A percentile compares a stretch with the other conserved stretches of the same genome.
Evolutionary conservation across 2,888 invertebrate species (phyloP).

Genomic region (Muscina levida): DNA sequence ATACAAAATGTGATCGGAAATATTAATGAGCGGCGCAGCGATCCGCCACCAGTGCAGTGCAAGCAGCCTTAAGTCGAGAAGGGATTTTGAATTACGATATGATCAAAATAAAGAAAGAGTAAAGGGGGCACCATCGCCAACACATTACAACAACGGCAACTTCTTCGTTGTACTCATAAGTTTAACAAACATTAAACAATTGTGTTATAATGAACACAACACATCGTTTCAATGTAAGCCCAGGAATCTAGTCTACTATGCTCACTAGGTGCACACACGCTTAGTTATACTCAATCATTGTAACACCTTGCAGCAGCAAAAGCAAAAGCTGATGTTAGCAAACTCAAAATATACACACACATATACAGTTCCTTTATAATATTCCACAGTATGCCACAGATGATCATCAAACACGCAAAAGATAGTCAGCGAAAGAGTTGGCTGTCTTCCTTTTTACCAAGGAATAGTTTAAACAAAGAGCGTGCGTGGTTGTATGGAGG

Average conservation of each 20-base stretch:
- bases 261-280: not conserved
- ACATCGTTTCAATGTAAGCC: not conserved
- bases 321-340: slow-evolving; percentile 8
- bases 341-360: too few relatives aligned
- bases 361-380: too few relatives aligned
- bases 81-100: slow-evolving; percentile 33
- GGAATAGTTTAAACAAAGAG: not conserved
- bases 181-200: slow-evolving; percentile 27
- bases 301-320: slow-evolving; percentile 20
- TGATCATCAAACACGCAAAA: slow-evolving; percentile 13
- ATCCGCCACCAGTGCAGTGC: not conserved
- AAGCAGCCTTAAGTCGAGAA: not conserved
- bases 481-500: too few relatives aligned
- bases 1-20: slow-evolving; percentile 61
- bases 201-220: slow-evolving; percentile 26
- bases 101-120: not conserved
- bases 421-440: not conserved
- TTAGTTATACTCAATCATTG: slow-evolving; percentile 18
- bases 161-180: slow-evolving; percentile 6
- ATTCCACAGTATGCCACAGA: not conserved
- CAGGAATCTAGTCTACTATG: not conserved
- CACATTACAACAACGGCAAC: too few relatives aligned
- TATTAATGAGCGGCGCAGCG: slow-evolving; percentile 58
- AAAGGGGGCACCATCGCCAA: not conserved
- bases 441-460: not conserved